phyloP scores from a whole-genome alignment of 2,113 vertebrate genomes.

The Gymnobelideus leadbeateri region DNA sequence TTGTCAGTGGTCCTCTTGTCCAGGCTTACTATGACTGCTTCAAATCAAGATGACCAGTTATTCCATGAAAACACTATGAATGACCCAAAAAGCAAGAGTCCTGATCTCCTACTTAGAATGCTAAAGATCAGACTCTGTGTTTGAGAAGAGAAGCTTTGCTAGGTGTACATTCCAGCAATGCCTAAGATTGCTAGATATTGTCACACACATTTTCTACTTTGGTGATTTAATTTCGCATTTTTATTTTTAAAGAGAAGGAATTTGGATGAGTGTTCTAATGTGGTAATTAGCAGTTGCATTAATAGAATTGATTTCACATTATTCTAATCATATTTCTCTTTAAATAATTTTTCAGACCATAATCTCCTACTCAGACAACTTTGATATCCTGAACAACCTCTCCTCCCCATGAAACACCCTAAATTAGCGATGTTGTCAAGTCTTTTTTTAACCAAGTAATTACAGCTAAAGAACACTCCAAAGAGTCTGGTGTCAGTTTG shows the following conservation, averaged over 20 bases:
- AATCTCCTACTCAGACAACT: slow-evolving; percentile 68
- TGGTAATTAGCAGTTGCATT: slow-evolving; percentile 80
- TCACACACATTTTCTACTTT: slow-evolving; percentile 61
- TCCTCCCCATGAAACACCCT: slow-evolving; percentile 31
- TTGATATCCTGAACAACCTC: slow-evolving; percentile 59
- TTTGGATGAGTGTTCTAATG: slow-evolving; percentile 80
- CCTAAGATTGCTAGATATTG: slow-evolving; percentile 41
- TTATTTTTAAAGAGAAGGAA: slow-evolving; percentile 72
- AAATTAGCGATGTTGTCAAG: slow-evolving; percentile 54
- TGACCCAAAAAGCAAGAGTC: background rate
- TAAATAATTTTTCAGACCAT: slow-evolving; percentile 74
- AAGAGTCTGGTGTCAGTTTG: slow-evolving; percentile 45
- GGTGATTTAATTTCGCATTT: slow-evolving; percentile 78
- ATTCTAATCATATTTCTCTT: slow-evolving; percentile 80
- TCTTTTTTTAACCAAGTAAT: slow-evolving; percentile 61
- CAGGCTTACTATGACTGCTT: background rate
- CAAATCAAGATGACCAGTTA: background rate
- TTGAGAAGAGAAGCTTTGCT: slow-evolving; percentile 32
- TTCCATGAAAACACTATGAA: background rate
- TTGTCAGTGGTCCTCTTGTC: background rate
- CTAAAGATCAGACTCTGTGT: background rate
- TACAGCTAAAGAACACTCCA: slow-evolving; percentile 46
- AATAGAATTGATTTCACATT: slow-evolving; percentile 79
- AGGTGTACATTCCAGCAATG: slow-evolving; percentile 57
- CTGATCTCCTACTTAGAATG: background rate